Conservation (phyloP, 1,140 invertebrate genomes). For the Bombus confusus region DNA sequence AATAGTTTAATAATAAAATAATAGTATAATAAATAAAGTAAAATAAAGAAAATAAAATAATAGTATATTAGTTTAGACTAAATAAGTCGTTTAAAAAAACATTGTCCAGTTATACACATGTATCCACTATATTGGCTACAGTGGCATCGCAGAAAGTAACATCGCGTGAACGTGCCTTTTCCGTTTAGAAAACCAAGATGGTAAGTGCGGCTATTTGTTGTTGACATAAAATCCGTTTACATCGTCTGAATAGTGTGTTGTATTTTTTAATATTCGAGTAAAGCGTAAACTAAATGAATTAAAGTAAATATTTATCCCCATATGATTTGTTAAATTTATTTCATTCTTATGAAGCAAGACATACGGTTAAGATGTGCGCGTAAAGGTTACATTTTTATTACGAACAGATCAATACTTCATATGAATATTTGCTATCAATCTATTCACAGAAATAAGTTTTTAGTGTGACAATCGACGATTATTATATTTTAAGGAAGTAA, state of each 20-base stretch:
- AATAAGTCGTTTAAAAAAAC: background rate
- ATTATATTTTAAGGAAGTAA: background rate
- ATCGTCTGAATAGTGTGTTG: constrained; percentile 55
- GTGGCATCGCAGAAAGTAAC: constrained; percentile 36
- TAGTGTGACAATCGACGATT: background rate
- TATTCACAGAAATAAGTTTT: background rate
- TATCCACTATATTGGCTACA: constrained; percentile 27
- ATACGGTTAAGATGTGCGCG: background rate
- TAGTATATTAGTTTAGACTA: too few species aligned
- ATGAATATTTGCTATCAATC: background rate
- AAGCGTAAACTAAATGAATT: constrained; percentile 51
- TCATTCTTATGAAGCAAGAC: background rate
- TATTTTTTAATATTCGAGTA: constrained; percentile 20
- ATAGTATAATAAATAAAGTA: too few species aligned
- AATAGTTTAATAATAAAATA: too few species aligned
- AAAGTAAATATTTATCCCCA: constrained; percentile 13
- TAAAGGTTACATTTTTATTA: background rate
- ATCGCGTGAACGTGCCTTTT: constrained; percentile 62
- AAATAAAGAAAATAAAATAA: too few species aligned
- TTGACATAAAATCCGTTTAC: constrained; percentile 64
- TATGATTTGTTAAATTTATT: constrained; percentile 44
- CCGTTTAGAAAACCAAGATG: constrained; percentile 72
- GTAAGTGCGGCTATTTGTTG: constrained; percentile 66
- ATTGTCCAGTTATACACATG: background rate
- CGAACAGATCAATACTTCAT: background rate